Evolutionary conservation across 2,113 vertebrate genomes (phyloP).

Genomic region (Phainopepla nitens): DNA sequence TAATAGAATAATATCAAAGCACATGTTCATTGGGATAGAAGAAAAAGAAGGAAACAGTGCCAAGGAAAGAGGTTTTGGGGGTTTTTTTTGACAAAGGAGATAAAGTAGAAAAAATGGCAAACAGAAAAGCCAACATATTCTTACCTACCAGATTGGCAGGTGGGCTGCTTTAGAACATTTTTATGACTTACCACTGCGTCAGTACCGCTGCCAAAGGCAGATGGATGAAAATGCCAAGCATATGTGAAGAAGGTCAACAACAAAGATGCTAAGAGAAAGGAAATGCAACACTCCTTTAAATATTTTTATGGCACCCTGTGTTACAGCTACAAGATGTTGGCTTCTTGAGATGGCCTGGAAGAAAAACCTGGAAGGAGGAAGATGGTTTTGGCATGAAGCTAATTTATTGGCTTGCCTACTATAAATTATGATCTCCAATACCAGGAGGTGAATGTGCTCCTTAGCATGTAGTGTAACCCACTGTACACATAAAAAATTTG

Average conservation of each 20-base stretch:
- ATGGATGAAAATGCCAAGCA: conserved; percentile 38
- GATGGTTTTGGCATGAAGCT: neutral
- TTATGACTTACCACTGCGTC: neutral
- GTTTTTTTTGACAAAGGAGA: neutral
- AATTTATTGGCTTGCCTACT: neutral
- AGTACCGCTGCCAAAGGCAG: neutral
- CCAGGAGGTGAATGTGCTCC: neutral
- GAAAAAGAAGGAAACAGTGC: neutral
- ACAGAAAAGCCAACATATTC: neutral
- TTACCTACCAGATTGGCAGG: neutral
- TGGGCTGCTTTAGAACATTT: neutral
- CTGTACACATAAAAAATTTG: accelerated
- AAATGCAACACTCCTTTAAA: neutral
- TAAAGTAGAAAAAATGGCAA: neutral
- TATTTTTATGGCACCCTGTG: neutral
- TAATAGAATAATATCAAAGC: neutral
- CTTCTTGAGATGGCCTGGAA: neutral
- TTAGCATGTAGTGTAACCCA: neutral
- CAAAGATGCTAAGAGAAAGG: neutral
- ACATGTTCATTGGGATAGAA: neutral
- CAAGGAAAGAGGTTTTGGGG: neutral
- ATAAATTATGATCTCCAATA: neutral
- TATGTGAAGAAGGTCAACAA: conserved; percentile 36
- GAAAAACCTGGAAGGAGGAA: neutral
- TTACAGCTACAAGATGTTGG: neutral